Base-by-base conservation (phyloP, 2,888 invertebrate genomes). In the Harpalus rubripes region DNA sequence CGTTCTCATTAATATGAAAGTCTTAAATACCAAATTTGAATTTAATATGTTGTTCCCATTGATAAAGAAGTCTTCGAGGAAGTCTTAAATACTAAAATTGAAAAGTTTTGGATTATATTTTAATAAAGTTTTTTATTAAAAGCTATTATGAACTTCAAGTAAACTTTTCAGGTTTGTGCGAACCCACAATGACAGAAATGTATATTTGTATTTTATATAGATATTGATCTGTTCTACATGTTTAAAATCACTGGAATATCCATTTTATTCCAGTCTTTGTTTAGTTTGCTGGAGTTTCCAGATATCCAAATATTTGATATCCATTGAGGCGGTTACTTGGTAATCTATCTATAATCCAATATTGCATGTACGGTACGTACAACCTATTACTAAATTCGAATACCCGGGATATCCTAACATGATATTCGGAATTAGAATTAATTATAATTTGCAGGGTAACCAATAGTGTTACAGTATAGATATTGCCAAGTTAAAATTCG, bases 281-380 rank as follows among this genome's bases (percentile, higher is more conserved):
- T 52, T 52, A 52, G 44, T 52, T 2, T 52, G 44, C 44, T 52
- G 10, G 12, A 52, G 44, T 52, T 52, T 10, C 44, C 44, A 52
- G 44, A 52, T 52, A 52, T 52, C 44, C 44, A 52, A 52, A 52
- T 52, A 52, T 52, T 52, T 52, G 44, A 52, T 52, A 52, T 52
- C 44, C 44, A 52, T 52, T 52, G 44, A 52, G 6, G 44, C 44
- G 44, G 44, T 52, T 52, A 52, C 12, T 52, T 4, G 44, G 44
- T 52, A 52, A 52, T 52, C 44, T 52, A 52, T 52, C 44, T 52
- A 52, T 52, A 52, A 52, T 52, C 44, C 44, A 52, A 52, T 52
- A 52, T 52, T 52, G 12, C 44, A 52, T 52, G 44, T 52, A 52
- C 44, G 44, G 10, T 52, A 12, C 44, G 44, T 52, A 52, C 44